Evolutionary conservation across 35 echinoderm and acorn worm species (phyloP), one percentile per base, ranked within the genome.

Genomic region (Stichopus chloronotus): DNA sequence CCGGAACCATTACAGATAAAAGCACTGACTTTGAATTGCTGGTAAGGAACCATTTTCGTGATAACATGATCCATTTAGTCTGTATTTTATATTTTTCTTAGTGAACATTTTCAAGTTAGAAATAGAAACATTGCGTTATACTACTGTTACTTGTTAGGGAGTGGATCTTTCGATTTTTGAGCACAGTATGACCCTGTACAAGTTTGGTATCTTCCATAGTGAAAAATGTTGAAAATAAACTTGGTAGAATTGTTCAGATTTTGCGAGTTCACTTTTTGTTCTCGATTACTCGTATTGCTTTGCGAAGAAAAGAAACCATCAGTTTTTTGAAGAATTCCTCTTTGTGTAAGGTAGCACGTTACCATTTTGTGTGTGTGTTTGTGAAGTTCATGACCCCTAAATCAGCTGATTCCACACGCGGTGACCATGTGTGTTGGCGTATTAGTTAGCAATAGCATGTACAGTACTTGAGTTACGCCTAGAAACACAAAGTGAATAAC

Each of bases 1-100:
- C 69, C 69, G 17, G 69, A 74, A 74, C 69, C 69, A 19, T 74
- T 74, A 74, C 69, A 74, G 19, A 21, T 74, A 19, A 74, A n/a
- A 74, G 69, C 69, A 74, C 22, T 74, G 22, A 74, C 69, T 74
- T 20, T 74, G 69, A 74, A 74, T 74, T 74, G 69, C 17, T 74
- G 69, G 69, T 74, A n/a, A 74, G 69, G 19, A 74, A 16, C 8
- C 22, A 74, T 19, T 74, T 74, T 74, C 19, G 59, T 8, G 14
- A 61, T 14, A 61, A 74, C 69, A n/a, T 14, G 7, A 14, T 74
- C 19, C 69, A 20, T 20, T 74, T 20, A 65, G 69, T 20, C 69
- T 74, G 19, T 43, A 43, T 74, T 7, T 74, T 74, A 7, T 2
- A 19, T 24, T 20, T 74, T 61, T 10, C 59, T 1, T 61, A 1